Conservation (phyloP, 1,140 invertebrate species). For the Atta texana region DNA sequence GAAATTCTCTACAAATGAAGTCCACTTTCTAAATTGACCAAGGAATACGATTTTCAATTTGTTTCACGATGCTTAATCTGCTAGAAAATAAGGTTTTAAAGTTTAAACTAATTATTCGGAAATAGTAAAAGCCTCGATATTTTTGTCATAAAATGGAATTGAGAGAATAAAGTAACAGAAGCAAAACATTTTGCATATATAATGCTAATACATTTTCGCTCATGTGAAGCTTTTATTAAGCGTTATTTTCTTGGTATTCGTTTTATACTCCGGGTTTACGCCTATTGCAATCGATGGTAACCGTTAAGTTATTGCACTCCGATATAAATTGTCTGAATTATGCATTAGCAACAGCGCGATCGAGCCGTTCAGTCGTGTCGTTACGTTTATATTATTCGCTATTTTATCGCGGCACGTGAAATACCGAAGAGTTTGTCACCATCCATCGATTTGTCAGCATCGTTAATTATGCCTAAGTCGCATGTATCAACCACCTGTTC, state of each 20-base stretch:
- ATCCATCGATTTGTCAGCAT: constrained; percentile 33
- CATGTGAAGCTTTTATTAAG: background rate
- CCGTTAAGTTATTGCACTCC: constrained; percentile 37
- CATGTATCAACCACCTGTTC: constrained; percentile 53
- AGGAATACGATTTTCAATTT: background rate
- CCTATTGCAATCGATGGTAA: background rate
- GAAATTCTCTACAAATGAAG: constrained; percentile 9
- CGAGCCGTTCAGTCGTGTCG: constrained; percentile 16
- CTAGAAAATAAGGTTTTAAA: background rate
- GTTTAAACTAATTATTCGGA: constrained; percentile 9
- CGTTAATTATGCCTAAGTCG: constrained; percentile 33
- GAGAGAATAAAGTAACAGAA: background rate
- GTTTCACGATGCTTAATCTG: background rate
- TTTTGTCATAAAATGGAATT: background rate
- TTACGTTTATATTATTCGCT: constrained; percentile 29
- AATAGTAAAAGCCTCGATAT: background rate
- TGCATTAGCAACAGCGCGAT: constrained; percentile 35
- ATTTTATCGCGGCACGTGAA: constrained; percentile 2
- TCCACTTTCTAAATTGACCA: constrained; percentile 6
- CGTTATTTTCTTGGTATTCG: background rate
- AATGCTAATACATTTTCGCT: constrained; percentile 13
- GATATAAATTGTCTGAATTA: constrained; percentile 56
- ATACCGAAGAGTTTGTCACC: constrained; percentile 35
- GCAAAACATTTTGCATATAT: background rate
- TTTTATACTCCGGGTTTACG: background rate